Base-by-base conservation (phyloP, 2,113 vertebrate species). In the Channa argus region DNA sequence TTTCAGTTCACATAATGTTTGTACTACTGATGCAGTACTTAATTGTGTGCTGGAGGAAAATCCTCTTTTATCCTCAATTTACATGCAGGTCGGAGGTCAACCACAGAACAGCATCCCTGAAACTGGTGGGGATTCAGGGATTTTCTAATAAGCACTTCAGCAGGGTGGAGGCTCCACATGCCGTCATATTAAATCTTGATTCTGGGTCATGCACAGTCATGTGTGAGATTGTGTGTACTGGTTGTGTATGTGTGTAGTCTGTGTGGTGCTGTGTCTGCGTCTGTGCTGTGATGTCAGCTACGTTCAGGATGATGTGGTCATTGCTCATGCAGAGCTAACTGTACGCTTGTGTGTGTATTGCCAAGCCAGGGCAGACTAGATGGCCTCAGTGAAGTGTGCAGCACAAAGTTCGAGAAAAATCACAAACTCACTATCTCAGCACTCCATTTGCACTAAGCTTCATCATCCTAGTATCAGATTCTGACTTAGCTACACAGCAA, bases 381-480 rank as follows among this genome's bases (percentile, higher is more conserved):
- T 92, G 88, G 89, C 82, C 81, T 84, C 79, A 55, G 74, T 69
- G 72, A 79, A 81, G 65, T 63, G 50, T 74, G 80, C 52, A 47
- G 49, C 49, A 71, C 6, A 70, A 76, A 63, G 43, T 12, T n/a
- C 69, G 52, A 70, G 44, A 78, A 67, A 72, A 62, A 83, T 59
- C 72, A 55, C n/a, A 51, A 89, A 82, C 15, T 37, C 39, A 81
- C 78, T 10, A 70, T 76, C 63, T 85, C 72, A 64, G 67, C 76
- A 58, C 64, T 80, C 61, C 43, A 36, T 63, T 41, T 64, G 55
- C 79, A 46, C 67, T 84, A 75, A 88, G 65, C 79, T 70, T 78
- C 6, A 7, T 85, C 86, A 87, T 91, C 88, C 82, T 68, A 72
- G 87, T 86, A 83, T 88, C 86, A 79, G 85, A 83, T 87, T 79